A percentile compares a stretch with the other conserved stretches of the same genome.
These are phyloP conservation scores for Neosilurus mollespiculum DNA, from an alignment of 2,797 vertebrate genomes.

Conservation along the genomic window DNA sequence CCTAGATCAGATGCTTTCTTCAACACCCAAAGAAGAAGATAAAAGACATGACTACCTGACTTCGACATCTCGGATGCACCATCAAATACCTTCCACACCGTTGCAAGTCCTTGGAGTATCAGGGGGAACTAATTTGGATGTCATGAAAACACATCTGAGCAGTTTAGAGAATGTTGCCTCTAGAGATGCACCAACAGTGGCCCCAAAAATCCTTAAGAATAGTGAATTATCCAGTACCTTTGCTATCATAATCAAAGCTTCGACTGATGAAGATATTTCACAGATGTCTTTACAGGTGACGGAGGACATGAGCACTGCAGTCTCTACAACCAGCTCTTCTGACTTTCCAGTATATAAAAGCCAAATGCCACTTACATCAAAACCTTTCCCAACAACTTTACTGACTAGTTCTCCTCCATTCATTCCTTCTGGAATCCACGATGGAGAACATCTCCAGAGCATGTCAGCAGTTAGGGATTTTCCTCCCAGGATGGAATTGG, in stretches of 20 bases:
- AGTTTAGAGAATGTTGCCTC: neutral
- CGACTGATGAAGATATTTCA: neutral
- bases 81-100: constrained; percentile 1
- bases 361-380: neutral
- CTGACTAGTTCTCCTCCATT: neutral
- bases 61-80: neutral
- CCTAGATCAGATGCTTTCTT: constrained; percentile 10
- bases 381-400: neutral
- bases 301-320: neutral
- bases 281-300: neutral
- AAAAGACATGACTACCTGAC: constrained; percentile 11
- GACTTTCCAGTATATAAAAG: constrained; percentile 4
- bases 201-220: neutral
- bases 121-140: neutral
- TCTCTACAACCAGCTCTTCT: constrained; percentile 1
- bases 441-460: neutral
- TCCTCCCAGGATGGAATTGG: neutral
- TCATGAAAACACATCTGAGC: neutral
- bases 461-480: constrained; percentile 6
- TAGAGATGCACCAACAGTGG: neutral
- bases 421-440: neutral
- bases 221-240: neutral
- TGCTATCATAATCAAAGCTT: neutral
- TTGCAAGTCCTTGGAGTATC: neutral
- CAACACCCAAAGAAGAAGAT: constrained; percentile 27